Conservation (phyloP, 2,797 vertebrate genomes). For the Setipinna tenuifilis region DNA sequence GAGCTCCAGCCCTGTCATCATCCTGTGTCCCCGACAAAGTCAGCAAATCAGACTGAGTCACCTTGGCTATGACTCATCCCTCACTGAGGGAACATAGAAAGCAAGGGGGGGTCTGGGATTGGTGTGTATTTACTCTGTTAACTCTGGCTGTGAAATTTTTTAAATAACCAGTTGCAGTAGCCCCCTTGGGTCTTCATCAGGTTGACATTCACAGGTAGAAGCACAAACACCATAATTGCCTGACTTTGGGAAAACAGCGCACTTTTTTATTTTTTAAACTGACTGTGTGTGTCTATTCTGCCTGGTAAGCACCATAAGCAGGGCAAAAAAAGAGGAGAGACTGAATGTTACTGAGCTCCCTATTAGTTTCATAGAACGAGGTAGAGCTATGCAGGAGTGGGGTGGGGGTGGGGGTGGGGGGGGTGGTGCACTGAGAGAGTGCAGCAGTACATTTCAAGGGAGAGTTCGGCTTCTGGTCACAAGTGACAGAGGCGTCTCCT, state of each 20-base stretch:
- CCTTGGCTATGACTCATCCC: not conserved
- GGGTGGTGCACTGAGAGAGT: no score
- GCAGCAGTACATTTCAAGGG: not conserved
- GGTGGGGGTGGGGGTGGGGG: no score
- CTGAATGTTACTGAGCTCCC: no score
- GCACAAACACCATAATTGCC: not conserved
- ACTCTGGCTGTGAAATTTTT: not conserved
- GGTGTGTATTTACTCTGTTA: not conserved
- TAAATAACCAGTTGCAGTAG: not conserved
- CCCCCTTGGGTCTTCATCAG: not conserved
- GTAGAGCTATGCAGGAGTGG: no score
- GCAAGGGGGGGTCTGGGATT: no score
- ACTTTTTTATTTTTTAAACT: not conserved
- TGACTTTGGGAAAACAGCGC: not conserved
- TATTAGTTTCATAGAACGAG: no score
- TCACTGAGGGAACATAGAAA: no score
- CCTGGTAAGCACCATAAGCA: not conserved
- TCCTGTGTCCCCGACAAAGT: not conserved
- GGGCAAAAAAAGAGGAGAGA: not conserved
- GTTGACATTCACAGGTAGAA: constrained; percentile 1
- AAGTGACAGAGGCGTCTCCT: not conserved
- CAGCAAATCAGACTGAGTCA: not conserved
- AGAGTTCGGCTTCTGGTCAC: no score
- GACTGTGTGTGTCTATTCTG: not conserved
- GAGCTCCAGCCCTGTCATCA: not conserved